Evolutionary conservation across 2,797 vertebrate species (phyloP).

Genomic region (Adrianichthys oophorus): DNA sequence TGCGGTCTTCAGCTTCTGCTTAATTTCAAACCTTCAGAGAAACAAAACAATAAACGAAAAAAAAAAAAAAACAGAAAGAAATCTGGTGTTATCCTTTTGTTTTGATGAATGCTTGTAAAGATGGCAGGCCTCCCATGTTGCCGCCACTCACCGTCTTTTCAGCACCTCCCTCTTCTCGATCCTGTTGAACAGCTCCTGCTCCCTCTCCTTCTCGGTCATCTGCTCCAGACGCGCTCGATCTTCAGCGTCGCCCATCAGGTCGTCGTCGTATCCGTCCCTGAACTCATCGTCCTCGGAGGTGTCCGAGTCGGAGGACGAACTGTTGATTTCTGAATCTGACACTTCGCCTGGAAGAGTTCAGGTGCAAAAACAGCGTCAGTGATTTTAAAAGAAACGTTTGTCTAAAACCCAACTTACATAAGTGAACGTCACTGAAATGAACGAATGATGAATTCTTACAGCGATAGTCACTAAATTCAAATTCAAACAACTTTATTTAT

Average conservation of each 20-base stretch:
- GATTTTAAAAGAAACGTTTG: too few relatives aligned
- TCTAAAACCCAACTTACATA: too few relatives aligned
- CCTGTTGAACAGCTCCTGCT: constrained; percentile 96
- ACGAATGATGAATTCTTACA: too few relatives aligned
- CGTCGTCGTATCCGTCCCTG: constrained; percentile 95
- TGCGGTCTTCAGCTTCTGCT: constrained; percentile 97
- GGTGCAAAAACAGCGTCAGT: not conserved
- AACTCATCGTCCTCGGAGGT: constrained; percentile 98
- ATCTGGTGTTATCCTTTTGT: too few relatives aligned
- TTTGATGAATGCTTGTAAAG: too few relatives aligned
- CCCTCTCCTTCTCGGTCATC: constrained; percentile 98
- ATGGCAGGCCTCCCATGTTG: not conserved
- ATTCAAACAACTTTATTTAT: too few relatives aligned
- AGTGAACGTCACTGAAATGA: too few relatives aligned
- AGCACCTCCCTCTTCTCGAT: constrained; percentile 98
- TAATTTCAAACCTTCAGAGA: constrained; percentile 92
- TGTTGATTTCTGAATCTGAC: constrained; percentile 97
- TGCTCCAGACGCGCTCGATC: constrained; percentile 94
- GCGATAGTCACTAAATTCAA: too few relatives aligned
- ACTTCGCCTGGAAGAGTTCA: constrained; percentile 84
- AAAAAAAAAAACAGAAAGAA: not conserved
- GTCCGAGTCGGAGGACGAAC: constrained; percentile 94
- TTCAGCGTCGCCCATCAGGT: constrained; percentile 97
- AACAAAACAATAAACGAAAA: not conserved
- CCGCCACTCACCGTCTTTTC: constrained; percentile 87